A percentile compares a stretch with the other conserved stretches of the same genome.
These are phyloP conservation scores for Lathamus discolor DNA, from an alignment of 2,113 vertebrate genomes.

Conservation along the genomic window DNA sequence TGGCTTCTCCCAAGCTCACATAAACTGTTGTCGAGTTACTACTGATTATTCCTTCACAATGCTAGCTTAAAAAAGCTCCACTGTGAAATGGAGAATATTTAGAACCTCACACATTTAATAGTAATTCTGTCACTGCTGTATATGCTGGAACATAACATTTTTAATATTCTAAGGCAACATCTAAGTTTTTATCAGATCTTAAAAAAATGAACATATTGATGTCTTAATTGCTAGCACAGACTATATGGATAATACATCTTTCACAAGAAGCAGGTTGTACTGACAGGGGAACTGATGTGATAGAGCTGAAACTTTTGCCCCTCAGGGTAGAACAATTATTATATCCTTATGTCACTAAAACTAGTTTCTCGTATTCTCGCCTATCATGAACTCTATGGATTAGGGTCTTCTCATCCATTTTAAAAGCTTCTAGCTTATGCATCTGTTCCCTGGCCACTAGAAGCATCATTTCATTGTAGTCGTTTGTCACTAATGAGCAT, in stretches of 20 bases:
- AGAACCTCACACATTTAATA: not conserved
- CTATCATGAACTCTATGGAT: not conserved
- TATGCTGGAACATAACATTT: not conserved
- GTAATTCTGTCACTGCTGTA: not conserved
- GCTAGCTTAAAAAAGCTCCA: not conserved
- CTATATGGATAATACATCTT: not conserved
- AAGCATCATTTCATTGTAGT: not conserved
- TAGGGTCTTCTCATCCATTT: not conserved
- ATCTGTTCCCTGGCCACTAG: not conserved
- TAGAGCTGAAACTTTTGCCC: not conserved
- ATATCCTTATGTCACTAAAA: not conserved
- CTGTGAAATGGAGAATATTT: not conserved
- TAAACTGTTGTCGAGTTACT: not conserved
- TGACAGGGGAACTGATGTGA: not conserved
- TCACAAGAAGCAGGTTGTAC: not conserved
- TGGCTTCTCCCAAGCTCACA: not conserved
- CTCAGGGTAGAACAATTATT: not conserved
- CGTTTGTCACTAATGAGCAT: not conserved
- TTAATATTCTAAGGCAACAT: constrained; percentile 8
- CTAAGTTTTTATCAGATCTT: not conserved
- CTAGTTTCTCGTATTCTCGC: not conserved
- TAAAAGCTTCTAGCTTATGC: not conserved
- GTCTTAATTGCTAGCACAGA: constrained; percentile 1
- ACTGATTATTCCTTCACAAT: not conserved
- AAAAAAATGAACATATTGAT: not conserved